A percentile compares a stretch with the other conserved stretches of the same genome.
phyloP scores from a whole-genome alignment of 2,113 vertebrate species.

The Sinocyclocheilus anophthalmus region DNA sequence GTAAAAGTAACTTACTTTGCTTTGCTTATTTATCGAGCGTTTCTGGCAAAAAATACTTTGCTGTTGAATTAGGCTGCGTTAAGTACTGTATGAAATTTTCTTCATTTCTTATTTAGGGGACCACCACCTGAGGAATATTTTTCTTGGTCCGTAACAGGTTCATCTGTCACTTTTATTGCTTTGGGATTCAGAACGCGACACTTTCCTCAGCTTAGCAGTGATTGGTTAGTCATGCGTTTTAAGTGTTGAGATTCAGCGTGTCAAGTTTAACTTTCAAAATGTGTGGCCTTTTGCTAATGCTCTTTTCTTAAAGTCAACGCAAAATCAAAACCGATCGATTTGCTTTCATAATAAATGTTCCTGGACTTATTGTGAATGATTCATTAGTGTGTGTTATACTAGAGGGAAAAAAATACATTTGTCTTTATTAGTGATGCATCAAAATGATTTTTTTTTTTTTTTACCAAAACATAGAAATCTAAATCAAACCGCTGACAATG shows the following conservation, averaged over 20 bases:
- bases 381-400: background rate
- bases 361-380: background rate
- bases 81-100: background rate
- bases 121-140: background rate
- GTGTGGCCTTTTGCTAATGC: background rate
- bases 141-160: background rate
- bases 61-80: background rate
- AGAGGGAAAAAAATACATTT: background rate
- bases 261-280: constrained; percentile 4
- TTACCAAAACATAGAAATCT: background rate
- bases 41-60: no score
- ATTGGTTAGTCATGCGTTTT: constrained; percentile 17
- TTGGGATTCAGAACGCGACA: background rate
- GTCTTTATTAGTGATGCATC: background rate
- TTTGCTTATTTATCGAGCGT: no score
- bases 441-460: background rate
- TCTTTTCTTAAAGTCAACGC: background rate
- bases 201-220: background rate
- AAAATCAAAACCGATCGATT: background rate
- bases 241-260: background rate
- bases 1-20: background rate
- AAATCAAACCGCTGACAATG: background rate
- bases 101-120: background rate
- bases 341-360: background rate
- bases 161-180: background rate